These are phyloP conservation scores for Drosophila serrata DNA, from an alignment of 1,140 invertebrate species.

Conservation along the genomic window DNA sequence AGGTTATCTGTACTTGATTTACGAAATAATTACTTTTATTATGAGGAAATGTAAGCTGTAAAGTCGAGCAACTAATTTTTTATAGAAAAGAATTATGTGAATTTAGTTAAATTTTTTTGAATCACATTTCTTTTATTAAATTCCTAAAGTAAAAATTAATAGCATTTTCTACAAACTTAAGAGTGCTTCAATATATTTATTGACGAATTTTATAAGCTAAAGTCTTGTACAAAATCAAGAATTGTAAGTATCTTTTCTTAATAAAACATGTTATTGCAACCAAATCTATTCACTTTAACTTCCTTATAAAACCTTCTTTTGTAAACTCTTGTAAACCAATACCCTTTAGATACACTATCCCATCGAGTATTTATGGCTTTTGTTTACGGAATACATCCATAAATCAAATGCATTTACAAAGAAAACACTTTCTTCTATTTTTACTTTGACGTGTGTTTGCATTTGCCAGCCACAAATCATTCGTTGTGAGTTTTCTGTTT, in stretches of 20 bases:
- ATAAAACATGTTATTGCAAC: too few species aligned
- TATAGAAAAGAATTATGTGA: neutral
- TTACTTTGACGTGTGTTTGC: slow-evolving; percentile 11
- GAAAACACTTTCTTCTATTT: slow-evolving; percentile 40
- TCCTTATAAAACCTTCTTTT: neutral
- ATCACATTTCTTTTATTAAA: neutral
- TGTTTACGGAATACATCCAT: slow-evolving; percentile 19
- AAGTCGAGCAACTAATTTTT: too few species aligned
- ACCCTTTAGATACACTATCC: neutral
- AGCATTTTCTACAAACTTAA: too few species aligned
- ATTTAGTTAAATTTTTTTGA: neutral
- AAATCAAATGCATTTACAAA: slow-evolving; percentile 35
- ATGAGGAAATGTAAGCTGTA: neutral
- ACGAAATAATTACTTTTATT: neutral
- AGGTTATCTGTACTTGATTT: neutral
- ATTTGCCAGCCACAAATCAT: slow-evolving; percentile 25
- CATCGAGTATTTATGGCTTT: neutral
- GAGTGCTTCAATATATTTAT: too few species aligned
- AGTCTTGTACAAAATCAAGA: neutral
- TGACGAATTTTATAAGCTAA: neutral
- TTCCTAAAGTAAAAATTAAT: neutral
- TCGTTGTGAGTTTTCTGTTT: neutral
- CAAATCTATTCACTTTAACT: neutral
- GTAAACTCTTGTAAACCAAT: neutral
- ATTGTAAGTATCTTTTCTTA: neutral